phyloP scores from a whole-genome alignment of 2,797 vertebrate genomes.

The Dryobates pubescens region DNA sequence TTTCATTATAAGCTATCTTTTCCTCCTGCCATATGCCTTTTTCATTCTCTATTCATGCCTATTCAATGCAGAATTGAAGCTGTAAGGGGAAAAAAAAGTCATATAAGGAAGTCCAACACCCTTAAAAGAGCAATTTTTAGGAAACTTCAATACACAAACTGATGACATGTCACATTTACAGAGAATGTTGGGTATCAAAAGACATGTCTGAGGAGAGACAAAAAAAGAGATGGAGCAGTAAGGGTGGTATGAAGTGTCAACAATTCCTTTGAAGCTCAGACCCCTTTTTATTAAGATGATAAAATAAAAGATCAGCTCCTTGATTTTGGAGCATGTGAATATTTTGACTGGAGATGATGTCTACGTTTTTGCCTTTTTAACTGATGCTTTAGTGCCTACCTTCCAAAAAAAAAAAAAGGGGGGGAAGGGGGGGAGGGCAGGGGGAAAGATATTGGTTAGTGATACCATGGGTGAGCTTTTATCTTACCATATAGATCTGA shows the following conservation, averaged over 20 bases:
- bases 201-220: conserved; percentile 29
- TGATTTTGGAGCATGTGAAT: background rate
- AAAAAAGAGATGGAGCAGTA: conserved; percentile 4
- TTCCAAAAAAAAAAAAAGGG: background rate
- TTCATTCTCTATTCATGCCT: background rate
- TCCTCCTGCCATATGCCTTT: background rate
- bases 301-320: conserved; percentile 30
- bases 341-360: conserved; percentile 22
- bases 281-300: conserved; percentile 21
- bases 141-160: conserved; percentile 21
- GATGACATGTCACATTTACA: background rate
- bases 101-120: background rate
- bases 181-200: background rate
- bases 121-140: conserved; percentile 49
- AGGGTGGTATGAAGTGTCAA: conserved; percentile 22
- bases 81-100: conserved; percentile 1
- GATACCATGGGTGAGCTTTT: conserved; percentile 55
- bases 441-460: conserved; percentile 18
- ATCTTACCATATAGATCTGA: conserved; percentile 51
- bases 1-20: background rate
- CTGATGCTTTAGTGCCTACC: background rate
- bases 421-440: too few relatives aligned
- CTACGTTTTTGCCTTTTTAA: background rate
- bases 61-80: background rate
- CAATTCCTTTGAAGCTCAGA: conserved; percentile 30